phyloP scores from a whole-genome alignment of 2,888 invertebrate species.

The Drosophila imparisetae region DNA sequence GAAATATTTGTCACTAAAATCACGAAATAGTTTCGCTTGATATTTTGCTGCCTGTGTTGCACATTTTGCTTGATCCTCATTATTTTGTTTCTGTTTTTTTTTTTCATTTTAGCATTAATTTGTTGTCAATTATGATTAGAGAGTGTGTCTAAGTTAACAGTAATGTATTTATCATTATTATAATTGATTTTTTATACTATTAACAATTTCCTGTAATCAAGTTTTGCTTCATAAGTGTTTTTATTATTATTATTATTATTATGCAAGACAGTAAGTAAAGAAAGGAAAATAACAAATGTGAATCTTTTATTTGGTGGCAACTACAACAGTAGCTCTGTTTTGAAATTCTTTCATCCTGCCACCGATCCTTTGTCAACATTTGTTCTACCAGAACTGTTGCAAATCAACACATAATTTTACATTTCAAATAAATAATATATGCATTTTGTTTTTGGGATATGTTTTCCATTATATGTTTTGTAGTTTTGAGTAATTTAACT shows the following conservation, averaged over 20 bases:
- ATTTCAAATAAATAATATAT: conserved; percentile 40
- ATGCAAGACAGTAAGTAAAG: conserved; percentile 27
- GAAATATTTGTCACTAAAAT: conserved; percentile 83
- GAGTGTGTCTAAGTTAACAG: conserved; percentile 58
- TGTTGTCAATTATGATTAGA: conserved; percentile 40
- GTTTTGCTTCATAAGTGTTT: conserved; percentile 79
- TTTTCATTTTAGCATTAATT: conserved; percentile 32
- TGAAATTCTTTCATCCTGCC: conserved; percentile 4
- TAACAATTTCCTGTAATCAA: conserved; percentile 82
- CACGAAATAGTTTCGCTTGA: conserved; percentile 83
- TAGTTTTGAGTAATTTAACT: conserved; percentile 38
- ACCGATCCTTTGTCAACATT: conserved; percentile 19
- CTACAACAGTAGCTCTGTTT: conserved; percentile 1
- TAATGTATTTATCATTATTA: conserved; percentile 46
- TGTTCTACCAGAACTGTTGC: conserved; percentile 34
- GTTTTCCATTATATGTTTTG: conserved; percentile 68
- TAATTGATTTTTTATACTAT: conserved; percentile 57
- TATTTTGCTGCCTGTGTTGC: conserved; percentile 66
- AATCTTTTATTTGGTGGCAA: conserved; percentile 2
- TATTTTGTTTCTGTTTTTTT: conserved; percentile 22
- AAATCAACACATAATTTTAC: conserved; percentile 36
- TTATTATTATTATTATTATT: conserved; percentile 25
- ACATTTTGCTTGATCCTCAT: conserved; percentile 70
- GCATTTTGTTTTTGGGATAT: conserved; percentile 56
- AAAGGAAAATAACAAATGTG: conserved; percentile 14